Evolutionary conservation across 2,888 invertebrate genomes (phyloP), one percentile per base, ranked within the genome.

Genomic region (Ariolimax columbianus): DNA sequence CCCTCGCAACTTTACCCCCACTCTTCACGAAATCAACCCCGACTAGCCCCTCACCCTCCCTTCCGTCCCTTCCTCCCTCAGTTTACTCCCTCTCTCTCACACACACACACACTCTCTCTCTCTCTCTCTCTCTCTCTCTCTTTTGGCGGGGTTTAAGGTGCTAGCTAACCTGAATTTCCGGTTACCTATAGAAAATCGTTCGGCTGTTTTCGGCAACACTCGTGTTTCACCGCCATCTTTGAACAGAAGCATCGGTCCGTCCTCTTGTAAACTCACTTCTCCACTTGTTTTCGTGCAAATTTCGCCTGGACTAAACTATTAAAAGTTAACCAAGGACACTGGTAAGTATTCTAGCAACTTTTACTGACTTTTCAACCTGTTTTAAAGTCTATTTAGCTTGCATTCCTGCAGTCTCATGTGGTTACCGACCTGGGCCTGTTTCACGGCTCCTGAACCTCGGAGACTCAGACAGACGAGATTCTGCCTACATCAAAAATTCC

Each of bases 211-310:
- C 75, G 75, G 84, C 59, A 84, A 75, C 68, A 47, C 59, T 86
- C 86, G 86, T 84, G 84, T 84, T 86, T 86, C 86, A 86, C 86
- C 86, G 86, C 86, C 86, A 86, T 86, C 84, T 85, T 86, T 86
- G 80, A 86, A 86, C 79, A 77, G 78, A 82, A 84, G 86, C 84
- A 84, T 84, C 84, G 79, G 66, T 77, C 79, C 73, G 79, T 80
- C 59, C 47, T 73, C 55, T 38, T 59, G 51, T 68, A 55, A 73
- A 78, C 30, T 81, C 77, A 80, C 79, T 82, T 86, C 79, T 85
- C 47, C 79, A 84, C 77, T 66, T 82, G 40, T 82, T 86, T 84
- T 86, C 86, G 86, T 82, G 82, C 75, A 78, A 43, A 82, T 86
- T 84, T 84, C 86, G 84, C 36, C 66, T 55, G 86, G 86, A 86